phyloP scores from a whole-genome alignment of 2,888 invertebrate species.

The Galerucella pusilla region DNA sequence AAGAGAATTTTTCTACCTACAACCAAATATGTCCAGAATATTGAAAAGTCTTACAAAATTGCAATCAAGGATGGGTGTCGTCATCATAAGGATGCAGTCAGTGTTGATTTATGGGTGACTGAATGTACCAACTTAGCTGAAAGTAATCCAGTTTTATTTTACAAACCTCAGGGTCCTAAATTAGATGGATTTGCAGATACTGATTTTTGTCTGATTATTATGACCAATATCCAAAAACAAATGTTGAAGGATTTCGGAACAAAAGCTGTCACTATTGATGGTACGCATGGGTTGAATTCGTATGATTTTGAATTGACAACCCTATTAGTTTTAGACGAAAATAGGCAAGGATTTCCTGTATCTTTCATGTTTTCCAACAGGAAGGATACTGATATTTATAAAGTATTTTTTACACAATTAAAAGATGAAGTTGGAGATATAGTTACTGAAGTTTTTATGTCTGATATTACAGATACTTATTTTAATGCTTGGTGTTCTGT shows the following conservation, averaged over 20 bases:
- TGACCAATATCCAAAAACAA: conserved; percentile 23
- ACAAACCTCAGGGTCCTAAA: conserved; percentile 19
- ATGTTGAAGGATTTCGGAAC: conserved; percentile 18
- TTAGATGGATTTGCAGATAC: conserved; percentile 14
- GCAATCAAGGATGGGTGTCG: conserved; percentile 24
- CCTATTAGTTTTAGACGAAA: conserved; percentile 10
- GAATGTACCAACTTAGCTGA: conserved; percentile 16
- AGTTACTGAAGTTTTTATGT: conserved; percentile 23
- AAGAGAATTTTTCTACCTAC: conserved; percentile 12
- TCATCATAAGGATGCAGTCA: conserved; percentile 24
- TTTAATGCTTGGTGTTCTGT: conserved; percentile 17
- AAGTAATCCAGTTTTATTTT: conserved; percentile 17
- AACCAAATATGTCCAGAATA: conserved; percentile 24
- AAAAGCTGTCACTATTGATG: conserved; percentile 16
- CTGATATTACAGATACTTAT: conserved; percentile 23
- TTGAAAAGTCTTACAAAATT: conserved; percentile 12
- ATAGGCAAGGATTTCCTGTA: conserved; percentile 9
- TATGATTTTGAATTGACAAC: conserved; percentile 37
- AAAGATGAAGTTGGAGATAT: conserved; percentile 2
- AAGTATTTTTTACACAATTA: conserved; percentile 14
- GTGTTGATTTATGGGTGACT: conserved; percentile 23
- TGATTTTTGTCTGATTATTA: conserved; percentile 30
- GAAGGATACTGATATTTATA: conserved; percentile 8
- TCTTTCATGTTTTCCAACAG: conserved; percentile 23
- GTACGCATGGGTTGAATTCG: conserved; percentile 30